These are phyloP conservation scores for Batillaria attramentaria DNA, from an alignment of 1,140 invertebrate genomes.

Conservation along the genomic window DNA sequence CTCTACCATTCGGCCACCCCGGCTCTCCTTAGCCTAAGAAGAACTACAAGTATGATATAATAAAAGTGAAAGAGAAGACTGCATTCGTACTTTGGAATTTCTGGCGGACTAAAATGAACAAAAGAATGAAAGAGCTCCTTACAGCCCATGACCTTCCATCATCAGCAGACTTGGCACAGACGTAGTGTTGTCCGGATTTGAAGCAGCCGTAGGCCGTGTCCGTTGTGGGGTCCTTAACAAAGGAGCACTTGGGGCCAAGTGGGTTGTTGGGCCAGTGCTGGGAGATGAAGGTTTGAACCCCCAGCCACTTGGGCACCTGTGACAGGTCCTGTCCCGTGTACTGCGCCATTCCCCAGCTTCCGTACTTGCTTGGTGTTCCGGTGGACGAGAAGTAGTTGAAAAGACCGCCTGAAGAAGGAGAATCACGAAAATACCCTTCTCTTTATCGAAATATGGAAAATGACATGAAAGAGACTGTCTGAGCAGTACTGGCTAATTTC, in stretches of 20 bases:
- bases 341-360: conserved; percentile 57
- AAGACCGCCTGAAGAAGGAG: conserved; percentile 43
- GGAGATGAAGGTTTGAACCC: conserved; percentile 51
- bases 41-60: too few species aligned
- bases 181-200: conserved; percentile 6
- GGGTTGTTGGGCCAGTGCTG: conserved; percentile 33
- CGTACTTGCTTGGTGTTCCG: conserved; percentile 48
- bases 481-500: too few species aligned
- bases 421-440: too few species aligned
- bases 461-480: too few species aligned
- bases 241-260: conserved; percentile 46
- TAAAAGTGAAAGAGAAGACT: too few species aligned
- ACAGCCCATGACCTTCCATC: conserved; percentile 45
- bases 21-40: too few species aligned
- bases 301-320: conserved; percentile 52
- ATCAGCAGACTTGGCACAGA: conserved; percentile 42
- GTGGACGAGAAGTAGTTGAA: conserved; percentile 58
- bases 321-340: conserved; percentile 54
- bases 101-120: too few species aligned
- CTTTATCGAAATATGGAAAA: too few species aligned
- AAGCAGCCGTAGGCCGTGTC: conserved; percentile 45
- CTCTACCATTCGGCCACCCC: too few species aligned
- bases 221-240: conserved; percentile 31
- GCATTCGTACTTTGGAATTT: too few species aligned
- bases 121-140: too few species aligned